A percentile compares a stretch with the other conserved stretches of the same genome.
Conservation (phyloP, 1,140 invertebrate genomes). For the Cataglyphis hispanica region DNA sequence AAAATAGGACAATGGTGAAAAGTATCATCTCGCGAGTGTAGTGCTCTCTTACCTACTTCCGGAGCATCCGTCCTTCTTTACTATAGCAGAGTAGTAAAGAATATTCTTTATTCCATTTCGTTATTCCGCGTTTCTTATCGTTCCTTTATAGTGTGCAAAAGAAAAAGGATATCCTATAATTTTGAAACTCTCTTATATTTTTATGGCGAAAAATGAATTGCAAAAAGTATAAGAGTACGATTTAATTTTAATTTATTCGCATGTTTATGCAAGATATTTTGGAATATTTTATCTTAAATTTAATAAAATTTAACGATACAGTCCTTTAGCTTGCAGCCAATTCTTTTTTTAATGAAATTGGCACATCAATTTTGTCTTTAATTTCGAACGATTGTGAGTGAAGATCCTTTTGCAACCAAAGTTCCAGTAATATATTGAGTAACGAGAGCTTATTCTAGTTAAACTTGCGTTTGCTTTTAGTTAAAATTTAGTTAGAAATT, state of each 20-base stretch:
- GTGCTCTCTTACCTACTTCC: slow-evolving; percentile 33
- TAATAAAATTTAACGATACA: neutral
- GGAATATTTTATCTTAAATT: neutral
- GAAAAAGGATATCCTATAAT: neutral
- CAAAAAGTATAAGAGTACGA: neutral
- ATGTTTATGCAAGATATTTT: neutral
- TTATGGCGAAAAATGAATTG: neutral
- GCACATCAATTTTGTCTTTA: neutral
- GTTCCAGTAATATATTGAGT: neutral
- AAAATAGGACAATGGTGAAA: slow-evolving; percentile 21
- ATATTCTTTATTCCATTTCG: slow-evolving; percentile 45
- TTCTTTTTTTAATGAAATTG: neutral
- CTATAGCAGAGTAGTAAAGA: slow-evolving; percentile 13
- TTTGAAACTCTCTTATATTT: neutral
- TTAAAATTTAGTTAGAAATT: slow-evolving; percentile 24
- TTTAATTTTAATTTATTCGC: neutral
- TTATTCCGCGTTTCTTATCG: slow-evolving; percentile 29
- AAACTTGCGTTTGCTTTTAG: neutral
- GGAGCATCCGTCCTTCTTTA: neutral
- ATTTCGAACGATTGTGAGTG: neutral
- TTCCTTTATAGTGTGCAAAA: neutral
- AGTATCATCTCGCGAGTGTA: slow-evolving; percentile 13
- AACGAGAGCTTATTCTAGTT: neutral
- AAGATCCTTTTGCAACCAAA: neutral
- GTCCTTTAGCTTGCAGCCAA: slow-evolving; percentile 6